Base-by-base conservation (phyloP, 2,888 invertebrate species). In the Acheta domesticus region DNA sequence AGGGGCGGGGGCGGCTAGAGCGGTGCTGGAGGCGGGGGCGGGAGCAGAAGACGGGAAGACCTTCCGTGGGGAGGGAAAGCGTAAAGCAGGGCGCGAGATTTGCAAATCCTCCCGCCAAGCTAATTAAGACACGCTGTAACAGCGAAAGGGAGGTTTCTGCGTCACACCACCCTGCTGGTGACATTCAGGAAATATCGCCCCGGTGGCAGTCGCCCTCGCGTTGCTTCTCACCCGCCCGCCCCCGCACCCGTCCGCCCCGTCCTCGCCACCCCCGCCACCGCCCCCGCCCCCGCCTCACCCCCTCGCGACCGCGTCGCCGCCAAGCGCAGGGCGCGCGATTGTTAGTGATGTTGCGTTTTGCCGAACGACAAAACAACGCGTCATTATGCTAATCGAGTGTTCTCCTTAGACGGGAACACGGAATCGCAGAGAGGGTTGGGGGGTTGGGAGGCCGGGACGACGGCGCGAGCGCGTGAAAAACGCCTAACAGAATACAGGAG, bases 331-430 rank as follows among this genome's bases (percentile, higher is more conserved):
- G 4, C 62, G 62, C 14, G 62, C 62, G 62, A 62, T 62, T 62
- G 62, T 62, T 62, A 62, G 62, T 62, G 62, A 62, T 62, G 62
- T 62, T 62, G 62, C 62, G 62, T 62, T 62, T 62, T 62, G 62
- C 62, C 16, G 16, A n/a, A 62, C 62, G 62, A 62, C 62, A 62
- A 62, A 62, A 62, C 62, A 62, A n/a, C 62, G 14, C 62, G 62
- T 62, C 16, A 62, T 62, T 62, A 62, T 62, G 62, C 62, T 62
- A 62, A 62, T 62, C 62, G 62, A 14, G 62, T 62, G 62, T 62
- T 62, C 62, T 62, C 62, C 62, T 62, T 62, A 14, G 62, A 62
- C 14, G 62, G 62, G 62, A 36, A 36, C 36, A 36, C 36, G 36
- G 36, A 36, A 36, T 36, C 36, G 36, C 8, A 1, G 62, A 62